Conservation (phyloP, 2,888 invertebrate genomes). For the Leucophenga maculata region DNA sequence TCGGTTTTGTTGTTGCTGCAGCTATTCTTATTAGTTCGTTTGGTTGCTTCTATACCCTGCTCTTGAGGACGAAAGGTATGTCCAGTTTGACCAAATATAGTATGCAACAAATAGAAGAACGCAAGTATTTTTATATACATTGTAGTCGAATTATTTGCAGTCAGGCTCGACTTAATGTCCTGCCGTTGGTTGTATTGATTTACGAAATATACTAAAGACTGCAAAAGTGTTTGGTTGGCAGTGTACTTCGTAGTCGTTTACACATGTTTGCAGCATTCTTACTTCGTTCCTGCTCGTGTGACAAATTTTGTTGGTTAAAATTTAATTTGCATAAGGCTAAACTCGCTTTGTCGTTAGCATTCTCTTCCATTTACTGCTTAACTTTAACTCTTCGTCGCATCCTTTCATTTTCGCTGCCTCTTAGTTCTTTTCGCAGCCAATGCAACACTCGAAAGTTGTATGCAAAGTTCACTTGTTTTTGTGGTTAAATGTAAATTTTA, state of each 20-base stretch:
- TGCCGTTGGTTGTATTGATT: too few species aligned
- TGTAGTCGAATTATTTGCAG: too few species aligned
- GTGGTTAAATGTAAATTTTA: constrained; percentile 69
- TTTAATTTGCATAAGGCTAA: constrained; percentile 65
- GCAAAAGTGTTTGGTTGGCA: too few species aligned
- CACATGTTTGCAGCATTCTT: too few species aligned
- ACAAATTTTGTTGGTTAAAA: constrained; percentile 55
- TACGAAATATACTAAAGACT: too few species aligned
- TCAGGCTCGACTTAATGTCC: too few species aligned
- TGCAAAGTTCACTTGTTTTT: constrained; percentile 56
- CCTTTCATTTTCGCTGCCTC: constrained; percentile 12
- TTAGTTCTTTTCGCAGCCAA: constrained; percentile 13
- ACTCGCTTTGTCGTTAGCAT: constrained; percentile 6
- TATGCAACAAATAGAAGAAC: too few species aligned
- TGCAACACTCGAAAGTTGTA: constrained; percentile 9
- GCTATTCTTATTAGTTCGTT: constrained; percentile 18
- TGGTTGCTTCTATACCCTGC: too few species aligned
- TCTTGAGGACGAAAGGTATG: too few species aligned
- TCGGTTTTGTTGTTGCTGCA: constrained; percentile 42
- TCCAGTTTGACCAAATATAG: too few species aligned
- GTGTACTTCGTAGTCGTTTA: too few species aligned
- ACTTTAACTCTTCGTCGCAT: constrained; percentile 1
- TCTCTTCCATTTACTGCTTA: constrained; percentile 50
- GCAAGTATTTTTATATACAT: too few species aligned
- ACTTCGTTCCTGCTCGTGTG: constrained; percentile 18